Evolutionary conservation across 2,888 invertebrate genomes (phyloP).

Genomic region (Cheiracanthium punctorium): DNA sequence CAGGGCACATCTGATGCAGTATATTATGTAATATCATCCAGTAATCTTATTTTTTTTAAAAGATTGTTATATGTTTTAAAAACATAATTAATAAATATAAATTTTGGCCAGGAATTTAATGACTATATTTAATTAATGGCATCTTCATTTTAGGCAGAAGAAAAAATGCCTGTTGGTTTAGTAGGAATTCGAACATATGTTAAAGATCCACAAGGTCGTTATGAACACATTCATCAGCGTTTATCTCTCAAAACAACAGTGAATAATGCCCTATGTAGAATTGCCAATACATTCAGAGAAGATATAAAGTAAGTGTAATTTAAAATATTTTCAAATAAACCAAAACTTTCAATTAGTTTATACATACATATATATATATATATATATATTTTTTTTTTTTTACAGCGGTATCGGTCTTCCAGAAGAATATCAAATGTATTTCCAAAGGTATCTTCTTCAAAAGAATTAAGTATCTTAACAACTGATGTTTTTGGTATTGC

Average conservation of each 20-base stretch:
- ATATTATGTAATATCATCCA: too few relatives aligned
- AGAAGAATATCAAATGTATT: conserved; percentile 49
- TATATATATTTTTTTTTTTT: not conserved
- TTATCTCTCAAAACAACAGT: conserved; percentile 41
- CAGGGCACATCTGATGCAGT: too few relatives aligned
- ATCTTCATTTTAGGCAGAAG: conserved; percentile 60
- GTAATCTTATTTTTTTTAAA: too few relatives aligned
- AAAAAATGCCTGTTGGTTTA: conserved; percentile 53
- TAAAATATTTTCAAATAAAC: not conserved
- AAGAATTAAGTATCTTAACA: conserved; percentile 11
- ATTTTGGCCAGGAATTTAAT: too few relatives aligned
- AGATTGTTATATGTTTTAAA: too few relatives aligned
- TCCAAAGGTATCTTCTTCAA: conserved; percentile 40
- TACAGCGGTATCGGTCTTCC: conserved; percentile 57
- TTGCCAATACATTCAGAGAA: conserved; percentile 45
- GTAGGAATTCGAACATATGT: conserved; percentile 51
- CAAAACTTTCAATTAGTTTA: not conserved
- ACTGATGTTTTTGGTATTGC: too few relatives aligned
- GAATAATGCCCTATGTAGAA: conserved; percentile 47
- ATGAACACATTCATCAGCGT: conserved; percentile 60
- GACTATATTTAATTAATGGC: too few relatives aligned
- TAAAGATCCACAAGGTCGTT: conserved; percentile 56
- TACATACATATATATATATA: not conserved
- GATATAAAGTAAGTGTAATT: conserved; percentile 49
- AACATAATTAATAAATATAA: too few relatives aligned